Evolutionary conservation across 2,888 invertebrate genomes (phyloP).

Genomic region (Caenorhabditis afra): DNA sequence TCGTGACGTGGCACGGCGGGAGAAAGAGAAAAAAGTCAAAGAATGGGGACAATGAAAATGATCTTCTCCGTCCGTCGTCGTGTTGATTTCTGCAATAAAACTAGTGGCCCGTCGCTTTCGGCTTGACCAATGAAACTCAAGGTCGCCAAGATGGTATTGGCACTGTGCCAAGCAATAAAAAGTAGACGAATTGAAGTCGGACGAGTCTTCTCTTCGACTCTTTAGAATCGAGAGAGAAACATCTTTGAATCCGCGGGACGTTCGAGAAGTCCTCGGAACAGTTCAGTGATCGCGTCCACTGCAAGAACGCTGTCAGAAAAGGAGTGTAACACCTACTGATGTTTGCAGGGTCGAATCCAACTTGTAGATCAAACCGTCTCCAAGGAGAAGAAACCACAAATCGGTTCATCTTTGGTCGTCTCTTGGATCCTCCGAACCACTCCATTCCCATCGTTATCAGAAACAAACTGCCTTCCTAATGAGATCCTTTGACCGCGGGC

Average conservation of each 20-base stretch:
- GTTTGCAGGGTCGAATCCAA: not conserved
- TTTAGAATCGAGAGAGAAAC: not conserved
- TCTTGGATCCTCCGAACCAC: not conserved
- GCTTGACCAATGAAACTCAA: constrained; percentile 39
- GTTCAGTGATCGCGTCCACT: not conserved
- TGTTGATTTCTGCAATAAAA: constrained; percentile 19
- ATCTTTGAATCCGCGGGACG: not conserved
- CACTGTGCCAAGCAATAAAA: constrained; percentile 4
- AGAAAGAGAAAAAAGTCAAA: not conserved
- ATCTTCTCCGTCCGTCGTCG: too few relatives aligned
- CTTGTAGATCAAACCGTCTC: constrained; percentile 2
- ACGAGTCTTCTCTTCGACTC: too few relatives aligned
- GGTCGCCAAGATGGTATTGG: constrained; percentile 17
- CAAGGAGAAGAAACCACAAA: constrained; percentile 24
- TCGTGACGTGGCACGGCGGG: not conserved
- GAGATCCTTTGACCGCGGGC: not conserved
- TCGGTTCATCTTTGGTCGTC: constrained; percentile 30
- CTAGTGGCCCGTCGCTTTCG: constrained; percentile 12
- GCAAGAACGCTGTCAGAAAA: not conserved
- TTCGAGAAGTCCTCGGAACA: not conserved
- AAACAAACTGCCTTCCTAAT: constrained; percentile 15
- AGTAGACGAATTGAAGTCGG: not conserved
- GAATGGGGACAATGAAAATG: constrained; percentile 5
- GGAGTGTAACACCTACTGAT: too few relatives aligned
- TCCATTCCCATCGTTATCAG: not conserved